These are phyloP conservation scores for Triops cancriformis DNA, from an alignment of 1,140 invertebrate genomes.

Conservation along the genomic window DNA sequence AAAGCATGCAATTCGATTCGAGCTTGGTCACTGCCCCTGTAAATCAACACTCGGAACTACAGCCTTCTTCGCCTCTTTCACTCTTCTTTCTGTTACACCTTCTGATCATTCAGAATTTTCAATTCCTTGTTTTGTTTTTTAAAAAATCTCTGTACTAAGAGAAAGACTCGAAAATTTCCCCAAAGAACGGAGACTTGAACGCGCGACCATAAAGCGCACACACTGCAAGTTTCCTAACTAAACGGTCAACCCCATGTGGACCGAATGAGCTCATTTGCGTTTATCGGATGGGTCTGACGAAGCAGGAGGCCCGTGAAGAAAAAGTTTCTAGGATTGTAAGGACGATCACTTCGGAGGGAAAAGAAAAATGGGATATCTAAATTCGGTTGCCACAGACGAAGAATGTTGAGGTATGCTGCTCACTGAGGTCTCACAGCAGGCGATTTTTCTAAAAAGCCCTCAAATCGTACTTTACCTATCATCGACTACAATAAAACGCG, in stretches of 20 bases:
- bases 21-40: neutral
- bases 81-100: too few species aligned
- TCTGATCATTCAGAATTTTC: too few species aligned
- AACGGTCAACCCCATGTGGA: neutral
- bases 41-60: neutral
- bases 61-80: neutral
- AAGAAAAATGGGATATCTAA: neutral
- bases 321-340: neutral
- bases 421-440: neutral
- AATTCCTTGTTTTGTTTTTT: neutral
- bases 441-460: neutral
- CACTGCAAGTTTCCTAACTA: neutral
- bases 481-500: neutral
- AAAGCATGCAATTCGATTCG: neutral
- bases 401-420: neutral
- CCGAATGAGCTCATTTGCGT: slow-evolving; percentile 7
- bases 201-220: neutral
- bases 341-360: too few species aligned
- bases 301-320: neutral
- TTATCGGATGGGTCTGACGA: neutral
- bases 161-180: neutral
- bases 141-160: neutral
- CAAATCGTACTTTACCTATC: neutral
- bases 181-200: neutral
- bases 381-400: neutral